Evolutionary conservation across 2,113 vertebrate genomes (phyloP).

Genomic region (Pavo muticus): DNA sequence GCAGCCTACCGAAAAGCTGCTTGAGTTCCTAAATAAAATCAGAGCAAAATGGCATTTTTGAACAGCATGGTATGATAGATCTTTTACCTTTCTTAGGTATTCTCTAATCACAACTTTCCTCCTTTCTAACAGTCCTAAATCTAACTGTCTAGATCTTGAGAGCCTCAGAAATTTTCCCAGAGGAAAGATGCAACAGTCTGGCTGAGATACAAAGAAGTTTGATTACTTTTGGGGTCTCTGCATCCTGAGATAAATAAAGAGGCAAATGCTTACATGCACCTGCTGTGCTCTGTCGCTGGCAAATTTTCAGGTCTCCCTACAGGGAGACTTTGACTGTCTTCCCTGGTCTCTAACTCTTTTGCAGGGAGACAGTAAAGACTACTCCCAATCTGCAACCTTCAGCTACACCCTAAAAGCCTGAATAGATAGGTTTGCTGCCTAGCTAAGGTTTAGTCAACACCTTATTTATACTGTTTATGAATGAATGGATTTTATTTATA

Average conservation of each 20-base stretch:
- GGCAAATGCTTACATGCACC: background rate
- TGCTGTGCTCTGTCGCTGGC: background rate
- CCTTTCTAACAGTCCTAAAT: background rate
- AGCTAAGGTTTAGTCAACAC: background rate
- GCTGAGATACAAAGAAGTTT: background rate
- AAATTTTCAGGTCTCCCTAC: background rate
- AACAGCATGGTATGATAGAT: background rate
- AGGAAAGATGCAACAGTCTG: fast-evolving
- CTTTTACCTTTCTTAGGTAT: background rate
- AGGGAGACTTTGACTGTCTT: background rate
- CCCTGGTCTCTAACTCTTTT: background rate
- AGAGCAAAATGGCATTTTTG: background rate
- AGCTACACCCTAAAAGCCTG: background rate
- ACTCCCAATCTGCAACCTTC: background rate
- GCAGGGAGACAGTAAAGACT: background rate
- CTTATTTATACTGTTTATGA: background rate
- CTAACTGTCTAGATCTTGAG: background rate
- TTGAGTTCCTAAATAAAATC: background rate
- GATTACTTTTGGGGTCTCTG: background rate
- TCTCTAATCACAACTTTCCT: background rate
- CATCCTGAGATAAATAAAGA: slow-evolving; percentile 25
- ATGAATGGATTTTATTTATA: background rate
- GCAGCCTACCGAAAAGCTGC: background rate
- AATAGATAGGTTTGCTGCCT: background rate
- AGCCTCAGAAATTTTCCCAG: slow-evolving; percentile 9